phyloP scores from a whole-genome alignment of 2,888 invertebrate species.

The Sabellastarte sp. region DNA sequence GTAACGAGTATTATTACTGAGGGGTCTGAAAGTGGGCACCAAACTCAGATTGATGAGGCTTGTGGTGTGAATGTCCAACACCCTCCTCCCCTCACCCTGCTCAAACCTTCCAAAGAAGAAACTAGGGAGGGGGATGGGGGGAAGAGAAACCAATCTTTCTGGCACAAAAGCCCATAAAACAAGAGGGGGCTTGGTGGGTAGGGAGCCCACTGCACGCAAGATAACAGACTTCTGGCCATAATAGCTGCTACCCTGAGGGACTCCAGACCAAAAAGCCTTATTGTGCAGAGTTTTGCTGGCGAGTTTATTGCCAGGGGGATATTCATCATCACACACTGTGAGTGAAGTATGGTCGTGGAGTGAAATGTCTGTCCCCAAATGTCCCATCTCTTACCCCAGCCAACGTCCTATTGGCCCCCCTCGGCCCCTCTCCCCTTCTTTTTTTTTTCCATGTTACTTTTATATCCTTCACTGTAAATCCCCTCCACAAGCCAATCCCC shows the following conservation, averaged over 20 bases:
- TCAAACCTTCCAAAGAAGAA: no score
- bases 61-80: no score
- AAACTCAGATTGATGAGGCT: no score
- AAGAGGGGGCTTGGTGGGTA: no score
- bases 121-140: not conserved
- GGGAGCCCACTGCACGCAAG: constrained; percentile 1
- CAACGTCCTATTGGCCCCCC: no score
- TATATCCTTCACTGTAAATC: no score
- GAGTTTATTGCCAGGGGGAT: constrained; percentile 2
- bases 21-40: no score
- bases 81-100: no score
- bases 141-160: not conserved
- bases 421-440: no score
- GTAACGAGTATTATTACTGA: no score
- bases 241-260: not conserved
- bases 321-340: constrained; percentile 1
- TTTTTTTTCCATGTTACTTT: no score
- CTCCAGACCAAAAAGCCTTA: constrained; percentile 19
- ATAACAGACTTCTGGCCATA: constrained; percentile 3
- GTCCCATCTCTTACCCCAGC: constrained; percentile 3
- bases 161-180: not conserved
- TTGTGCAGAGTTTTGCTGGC: constrained; percentile 16
- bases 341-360: constrained; percentile 1
- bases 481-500: constrained; percentile 1
- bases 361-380: not conserved